Evolutionary conservation across 1,140 invertebrate genomes (phyloP).

Genomic region (Zaprionus africanus): DNA sequence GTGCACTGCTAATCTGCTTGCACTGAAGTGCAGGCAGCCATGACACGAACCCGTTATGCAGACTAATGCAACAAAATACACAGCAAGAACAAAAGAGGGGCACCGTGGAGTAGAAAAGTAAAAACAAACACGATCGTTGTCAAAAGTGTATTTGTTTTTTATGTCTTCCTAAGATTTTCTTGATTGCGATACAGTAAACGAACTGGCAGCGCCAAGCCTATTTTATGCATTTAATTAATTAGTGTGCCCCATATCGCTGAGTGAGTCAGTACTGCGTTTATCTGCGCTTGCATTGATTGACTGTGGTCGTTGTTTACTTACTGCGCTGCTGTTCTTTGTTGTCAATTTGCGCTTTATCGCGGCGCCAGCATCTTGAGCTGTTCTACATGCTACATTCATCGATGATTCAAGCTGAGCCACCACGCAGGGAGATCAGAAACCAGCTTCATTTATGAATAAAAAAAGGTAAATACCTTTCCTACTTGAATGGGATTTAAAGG

Average conservation of each 20-base stretch:
- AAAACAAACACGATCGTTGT: too few species aligned
- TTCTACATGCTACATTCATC: neutral
- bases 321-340: slow-evolving; percentile 1
- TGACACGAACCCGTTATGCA: too few species aligned
- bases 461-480: neutral
- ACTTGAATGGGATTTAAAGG: neutral
- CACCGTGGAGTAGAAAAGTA: too few species aligned
- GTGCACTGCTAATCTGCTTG: too few species aligned
- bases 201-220: neutral
- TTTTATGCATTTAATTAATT: neutral
- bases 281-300: neutral
- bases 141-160: too few species aligned
- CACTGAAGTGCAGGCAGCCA: too few species aligned
- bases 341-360: slow-evolving; percentile 2
- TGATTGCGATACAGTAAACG: too few species aligned
- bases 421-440: slow-evolving; percentile 2
- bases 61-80: too few species aligned
- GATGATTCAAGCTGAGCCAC: slow-evolving; percentile 21
- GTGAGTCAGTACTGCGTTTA: neutral
- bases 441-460: slow-evolving; percentile 4
- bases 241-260: neutral
- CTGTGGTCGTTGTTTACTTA: neutral
- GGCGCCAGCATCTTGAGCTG: neutral
- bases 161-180: too few species aligned
- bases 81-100: too few species aligned